phyloP scores from a whole-genome alignment of 2,888 invertebrate species.

The Lepidocyrtinus sp. region DNA sequence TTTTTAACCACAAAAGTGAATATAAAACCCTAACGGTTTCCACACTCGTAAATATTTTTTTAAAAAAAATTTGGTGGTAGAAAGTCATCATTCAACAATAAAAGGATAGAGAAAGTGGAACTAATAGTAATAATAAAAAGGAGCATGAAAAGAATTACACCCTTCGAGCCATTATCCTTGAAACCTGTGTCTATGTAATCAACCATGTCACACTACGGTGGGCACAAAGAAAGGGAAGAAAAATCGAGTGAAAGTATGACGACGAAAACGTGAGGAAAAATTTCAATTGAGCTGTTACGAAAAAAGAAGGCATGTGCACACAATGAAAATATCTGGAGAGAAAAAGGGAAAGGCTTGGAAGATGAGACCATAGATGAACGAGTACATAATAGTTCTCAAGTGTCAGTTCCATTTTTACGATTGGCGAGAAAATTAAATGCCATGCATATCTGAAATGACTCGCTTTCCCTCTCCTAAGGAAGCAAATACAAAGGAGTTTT shows the following conservation, averaged over 20 bases:
- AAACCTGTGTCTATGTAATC: slow-evolving; percentile 2
- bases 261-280: slow-evolving; percentile 39
- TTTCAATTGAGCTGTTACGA: slow-evolving; percentile 50
- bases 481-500: slow-evolving; percentile 25
- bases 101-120: neutral
- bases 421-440: slow-evolving; percentile 68
- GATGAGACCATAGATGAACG: slow-evolving; percentile 32
- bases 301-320: slow-evolving; percentile 15
- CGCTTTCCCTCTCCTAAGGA: neutral
- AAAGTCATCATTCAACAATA: neutral
- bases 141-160: neutral
- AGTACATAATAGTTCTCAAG: slow-evolving; percentile 58
- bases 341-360: slow-evolving; percentile 28
- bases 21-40: too few species aligned
- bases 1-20: too few species aligned
- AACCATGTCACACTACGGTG: neutral
- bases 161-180: neutral
- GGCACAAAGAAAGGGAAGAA: neutral
- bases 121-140: neutral
- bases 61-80: too few species aligned
- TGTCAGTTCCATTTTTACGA: slow-evolving; percentile 58
- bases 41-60: too few species aligned
- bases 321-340: slow-evolving; percentile 49
- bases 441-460: slow-evolving; percentile 67
- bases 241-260: slow-evolving; percentile 18